Base-by-base conservation (phyloP, 2,113 vertebrate genomes). In the Suricata suricatta region DNA sequence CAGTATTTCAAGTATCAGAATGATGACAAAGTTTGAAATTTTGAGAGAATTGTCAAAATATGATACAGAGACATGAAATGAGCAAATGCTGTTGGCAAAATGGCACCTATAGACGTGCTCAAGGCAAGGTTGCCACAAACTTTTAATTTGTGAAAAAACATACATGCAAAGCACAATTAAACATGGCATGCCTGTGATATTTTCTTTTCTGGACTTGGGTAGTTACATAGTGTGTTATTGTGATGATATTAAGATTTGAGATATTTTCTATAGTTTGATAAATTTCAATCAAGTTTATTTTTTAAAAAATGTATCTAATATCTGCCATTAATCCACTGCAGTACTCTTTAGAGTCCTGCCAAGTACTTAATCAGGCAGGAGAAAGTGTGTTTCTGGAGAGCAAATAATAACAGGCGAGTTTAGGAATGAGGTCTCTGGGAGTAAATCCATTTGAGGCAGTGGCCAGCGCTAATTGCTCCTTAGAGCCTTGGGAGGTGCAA, bases 391-490 rank as follows among this genome's bases (percentile, higher is more conserved):
- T 35, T 93, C 38, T 93, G 88, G 15, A 89, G 63, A 88, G n/a
- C n/a, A 33, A 52, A 63, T 50, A 92, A 17, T 35, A 97, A 77
- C 33, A 94, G 85, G 93, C 0, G 71, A 66, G 4, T 8, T 8
- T 71, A 13, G 9, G n/a, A 96, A 63, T 88, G 54, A 96, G 31
- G 2, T 50, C 47, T 91, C 63, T 38, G 47, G 60, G 17, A 93
- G 23, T 72, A 71, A 92, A 97, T 97, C 80, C 12, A 79, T 16
- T 29, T 69, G 54, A 95, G 7, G 54, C 68, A 50, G 77, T 85
- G 7, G 57, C 84, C 0, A 4, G 41, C 1, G 1, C 63, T 93
- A 85, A 97, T 91, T 80, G 87, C 13, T 88, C 23, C 9, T 2
- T 3, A 1, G 41, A 89, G 47, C 4, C 44, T 74, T 72, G 76